These are phyloP conservation scores for Hippoglossus stenolepis DNA, from an alignment of 2,113 vertebrate genomes.

Conservation along the genomic window DNA sequence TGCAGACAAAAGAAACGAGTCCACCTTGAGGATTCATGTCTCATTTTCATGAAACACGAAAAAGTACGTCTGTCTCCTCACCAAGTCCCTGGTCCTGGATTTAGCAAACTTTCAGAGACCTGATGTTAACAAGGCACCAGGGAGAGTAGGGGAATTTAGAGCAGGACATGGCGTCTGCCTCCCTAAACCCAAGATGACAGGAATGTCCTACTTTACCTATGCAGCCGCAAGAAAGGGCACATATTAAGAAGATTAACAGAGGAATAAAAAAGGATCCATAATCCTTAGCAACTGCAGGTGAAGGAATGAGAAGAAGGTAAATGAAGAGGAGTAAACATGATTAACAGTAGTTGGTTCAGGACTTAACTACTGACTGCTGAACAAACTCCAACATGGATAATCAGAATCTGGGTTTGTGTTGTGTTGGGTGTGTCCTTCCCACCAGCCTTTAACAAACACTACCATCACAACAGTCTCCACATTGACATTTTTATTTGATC, in stretches of 20 bases:
- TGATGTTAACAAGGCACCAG: slow-evolving; percentile 52
- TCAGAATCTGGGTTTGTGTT: too few relatives aligned
- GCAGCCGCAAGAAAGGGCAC: slow-evolving; percentile 25
- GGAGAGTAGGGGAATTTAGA: slow-evolving; percentile 47
- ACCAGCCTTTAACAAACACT: slow-evolving; percentile 13
- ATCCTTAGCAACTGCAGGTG: neutral
- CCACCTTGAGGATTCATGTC: neutral
- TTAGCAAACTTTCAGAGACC: slow-evolving; percentile 29
- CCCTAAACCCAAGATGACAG: slow-evolving; percentile 27
- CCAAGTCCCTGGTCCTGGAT: slow-evolving; percentile 6
- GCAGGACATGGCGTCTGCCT: slow-evolving; percentile 52
- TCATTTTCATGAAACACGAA: slow-evolving; percentile 15
- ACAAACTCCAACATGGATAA: slow-evolving; percentile 20
- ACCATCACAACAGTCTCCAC: neutral
- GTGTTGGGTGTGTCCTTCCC: too few relatives aligned
- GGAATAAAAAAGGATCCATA: neutral
- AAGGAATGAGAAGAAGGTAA: neutral
- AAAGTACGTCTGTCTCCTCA: slow-evolving; percentile 11
- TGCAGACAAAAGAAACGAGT: neutral
- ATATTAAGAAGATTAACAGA: neutral
- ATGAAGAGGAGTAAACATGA: slow-evolving; percentile 1
- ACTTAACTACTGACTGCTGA: slow-evolving; percentile 24
- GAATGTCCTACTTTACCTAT: slow-evolving; percentile 67
- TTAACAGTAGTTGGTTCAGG: slow-evolving; percentile 9
- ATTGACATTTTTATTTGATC: neutral